Evolutionary conservation across 1,140 invertebrate species (phyloP).

Genomic region (Coboldia fuscipes): DNA sequence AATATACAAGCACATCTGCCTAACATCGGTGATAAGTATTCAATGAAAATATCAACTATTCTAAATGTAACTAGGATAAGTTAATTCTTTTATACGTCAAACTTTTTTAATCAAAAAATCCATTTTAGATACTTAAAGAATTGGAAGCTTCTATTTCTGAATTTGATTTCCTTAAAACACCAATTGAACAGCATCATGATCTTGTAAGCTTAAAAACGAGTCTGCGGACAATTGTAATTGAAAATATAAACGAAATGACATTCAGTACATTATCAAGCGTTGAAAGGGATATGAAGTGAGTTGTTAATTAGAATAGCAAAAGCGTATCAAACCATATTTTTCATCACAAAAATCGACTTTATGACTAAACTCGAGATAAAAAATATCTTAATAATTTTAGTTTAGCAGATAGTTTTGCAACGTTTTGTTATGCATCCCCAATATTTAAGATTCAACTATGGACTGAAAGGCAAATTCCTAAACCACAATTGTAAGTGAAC

Average conservation of each 20-base stretch:
- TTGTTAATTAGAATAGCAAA: not conserved
- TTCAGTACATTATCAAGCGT: slow-evolving; percentile 20
- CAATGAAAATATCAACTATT: slow-evolving; percentile 16
- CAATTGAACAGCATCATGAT: slow-evolving; percentile 10
- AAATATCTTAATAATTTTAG: slow-evolving; percentile 5
- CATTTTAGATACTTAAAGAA: slow-evolving; percentile 14
- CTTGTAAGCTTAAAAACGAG: slow-evolving; percentile 13
- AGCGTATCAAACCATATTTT: not conserved
- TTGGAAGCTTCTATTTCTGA: slow-evolving; percentile 11
- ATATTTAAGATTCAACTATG: slow-evolving; percentile 19
- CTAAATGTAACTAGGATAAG: too few species aligned
- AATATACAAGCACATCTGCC: slow-evolving; percentile 15
- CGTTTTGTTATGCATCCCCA: slow-evolving; percentile 15
- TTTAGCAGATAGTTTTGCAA: slow-evolving; percentile 15
- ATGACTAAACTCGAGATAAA: not conserved
- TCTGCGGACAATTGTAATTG: slow-evolving; percentile 12
- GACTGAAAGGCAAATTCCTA: slow-evolving; percentile 19
- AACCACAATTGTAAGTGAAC: slow-evolving; percentile 14
- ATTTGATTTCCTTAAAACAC: slow-evolving; percentile 7
- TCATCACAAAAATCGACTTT: not conserved
- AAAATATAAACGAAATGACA: slow-evolving; percentile 19
- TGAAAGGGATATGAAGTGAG: slow-evolving; percentile 19
- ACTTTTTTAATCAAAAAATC: not conserved
- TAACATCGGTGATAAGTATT: slow-evolving; percentile 16
- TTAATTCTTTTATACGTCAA: not conserved